Evolutionary conservation across 2,113 vertebrate genomes (phyloP).

Genomic region (Xiphophorus maculatus): DNA sequence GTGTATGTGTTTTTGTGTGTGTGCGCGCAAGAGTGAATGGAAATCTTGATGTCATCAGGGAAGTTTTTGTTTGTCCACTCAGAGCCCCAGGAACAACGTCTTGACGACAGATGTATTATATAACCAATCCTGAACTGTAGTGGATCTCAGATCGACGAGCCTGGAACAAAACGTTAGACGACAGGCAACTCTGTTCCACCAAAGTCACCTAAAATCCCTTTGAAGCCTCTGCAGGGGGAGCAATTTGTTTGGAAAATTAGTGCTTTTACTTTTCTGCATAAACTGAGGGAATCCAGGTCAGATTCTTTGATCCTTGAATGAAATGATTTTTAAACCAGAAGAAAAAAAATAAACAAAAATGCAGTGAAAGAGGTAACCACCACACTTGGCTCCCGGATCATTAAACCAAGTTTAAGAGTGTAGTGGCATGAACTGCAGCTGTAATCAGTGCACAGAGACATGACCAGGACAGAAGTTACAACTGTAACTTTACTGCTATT

Average conservation of each 20-base stretch:
- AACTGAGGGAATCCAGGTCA: conserved; percentile 31
- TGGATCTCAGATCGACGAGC: conserved; percentile 31
- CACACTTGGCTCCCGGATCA: no score
- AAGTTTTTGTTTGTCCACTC: conserved; percentile 63
- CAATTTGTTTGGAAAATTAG: conserved; percentile 30
- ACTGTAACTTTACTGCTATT: neutral
- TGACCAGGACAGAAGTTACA: no score
- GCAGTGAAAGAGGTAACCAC: neutral
- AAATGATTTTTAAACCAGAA: neutral
- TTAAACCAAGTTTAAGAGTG: no score
- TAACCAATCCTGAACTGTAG: conserved; percentile 49
- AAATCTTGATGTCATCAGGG: conserved; percentile 63
- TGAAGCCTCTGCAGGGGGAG: conserved; percentile 23
- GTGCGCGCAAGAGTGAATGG: conserved; percentile 47
- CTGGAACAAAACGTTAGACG: conserved; percentile 13
- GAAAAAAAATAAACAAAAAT: conserved; percentile 4
- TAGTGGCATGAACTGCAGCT: no score
- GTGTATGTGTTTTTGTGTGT: conserved; percentile 6
- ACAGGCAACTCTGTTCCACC: conserved; percentile 18
- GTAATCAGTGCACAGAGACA: no score
- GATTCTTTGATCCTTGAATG: conserved; percentile 20
- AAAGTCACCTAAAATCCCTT: conserved; percentile 30
- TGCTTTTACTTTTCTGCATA: conserved; percentile 23
- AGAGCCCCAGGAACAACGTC: conserved; percentile 47
- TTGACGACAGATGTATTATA: conserved; percentile 64